Conservation (phyloP, 2,113 vertebrate genomes). For the Glaucidium brasilianum region DNA sequence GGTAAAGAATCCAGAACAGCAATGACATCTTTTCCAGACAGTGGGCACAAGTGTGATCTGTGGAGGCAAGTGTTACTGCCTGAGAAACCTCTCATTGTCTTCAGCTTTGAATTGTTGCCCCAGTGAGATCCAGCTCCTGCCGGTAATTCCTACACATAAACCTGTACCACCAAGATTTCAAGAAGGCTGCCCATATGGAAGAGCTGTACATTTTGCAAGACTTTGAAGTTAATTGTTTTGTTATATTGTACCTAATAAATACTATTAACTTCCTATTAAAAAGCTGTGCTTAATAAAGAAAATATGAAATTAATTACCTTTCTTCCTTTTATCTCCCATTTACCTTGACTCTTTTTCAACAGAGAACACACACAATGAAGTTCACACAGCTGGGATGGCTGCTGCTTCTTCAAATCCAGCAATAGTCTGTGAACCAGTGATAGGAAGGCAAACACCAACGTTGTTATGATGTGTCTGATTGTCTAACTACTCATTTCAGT, state of each 20-base stretch:
- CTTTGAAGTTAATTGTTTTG: background rate
- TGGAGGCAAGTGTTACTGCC: background rate
- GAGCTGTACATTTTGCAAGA: background rate
- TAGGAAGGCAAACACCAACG: background rate
- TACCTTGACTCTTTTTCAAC: background rate
- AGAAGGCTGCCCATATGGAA: background rate
- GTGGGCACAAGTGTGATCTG: background rate
- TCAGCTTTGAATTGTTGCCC: background rate
- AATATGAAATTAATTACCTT: background rate
- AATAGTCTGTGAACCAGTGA: background rate
- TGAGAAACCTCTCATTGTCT: background rate
- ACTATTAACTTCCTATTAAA: background rate
- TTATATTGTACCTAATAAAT: background rate
- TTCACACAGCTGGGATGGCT: background rate
- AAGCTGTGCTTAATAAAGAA: background rate
- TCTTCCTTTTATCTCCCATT: background rate
- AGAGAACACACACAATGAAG: background rate
- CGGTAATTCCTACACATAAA: accelerated
- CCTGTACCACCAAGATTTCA: background rate
- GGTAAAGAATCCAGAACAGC: background rate
- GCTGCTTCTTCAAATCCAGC: background rate
- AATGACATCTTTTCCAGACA: background rate
- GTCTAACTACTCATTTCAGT: background rate
- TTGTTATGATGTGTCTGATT: background rate
- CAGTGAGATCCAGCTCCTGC: background rate